Evolutionary conservation across 2,797 vertebrate species (phyloP).

Genomic region (Rhinoraja longicauda): DNA sequence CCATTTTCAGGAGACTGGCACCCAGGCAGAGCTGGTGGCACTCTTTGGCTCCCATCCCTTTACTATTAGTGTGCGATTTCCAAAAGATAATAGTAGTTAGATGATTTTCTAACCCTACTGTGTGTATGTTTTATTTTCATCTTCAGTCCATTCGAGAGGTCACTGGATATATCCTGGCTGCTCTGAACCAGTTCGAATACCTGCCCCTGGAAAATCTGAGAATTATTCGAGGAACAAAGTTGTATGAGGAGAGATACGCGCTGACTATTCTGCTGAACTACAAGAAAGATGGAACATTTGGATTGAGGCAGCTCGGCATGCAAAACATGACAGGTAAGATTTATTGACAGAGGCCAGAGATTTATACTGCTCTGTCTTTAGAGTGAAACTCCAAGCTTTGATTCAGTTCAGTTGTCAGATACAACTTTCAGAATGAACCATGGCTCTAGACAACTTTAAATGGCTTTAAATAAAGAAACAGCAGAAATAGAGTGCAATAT

Average conservation of each 20-base stretch:
- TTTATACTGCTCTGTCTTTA: not conserved
- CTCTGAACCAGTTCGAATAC: slow-evolving; percentile 94
- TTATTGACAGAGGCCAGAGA: not conserved
- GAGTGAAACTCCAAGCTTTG: not conserved
- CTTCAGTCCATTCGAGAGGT: slow-evolving; percentile 91
- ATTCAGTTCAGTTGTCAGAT: not conserved
- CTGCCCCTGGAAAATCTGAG: slow-evolving; percentile 92
- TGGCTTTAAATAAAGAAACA: not conserved
- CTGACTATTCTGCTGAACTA: slow-evolving; percentile 95
- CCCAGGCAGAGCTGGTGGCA: not conserved
- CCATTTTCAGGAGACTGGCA: not conserved
- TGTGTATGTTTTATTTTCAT: slow-evolving; percentile 44
- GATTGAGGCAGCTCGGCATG: slow-evolving; percentile 83
- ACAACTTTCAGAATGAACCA: too few relatives aligned
- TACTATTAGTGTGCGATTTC: not conserved
- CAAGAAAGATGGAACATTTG: slow-evolving; percentile 85
- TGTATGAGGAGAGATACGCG: slow-evolving; percentile 90
- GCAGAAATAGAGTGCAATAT: not conserved
- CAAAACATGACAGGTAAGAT: slow-evolving; percentile 84
- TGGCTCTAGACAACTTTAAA: too few relatives aligned
- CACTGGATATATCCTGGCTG: slow-evolving; percentile 92
- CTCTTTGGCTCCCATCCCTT: not conserved
- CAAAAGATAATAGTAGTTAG: not conserved
- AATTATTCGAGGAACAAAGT: slow-evolving; percentile 87
- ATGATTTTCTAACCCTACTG: not conserved